Percentiles rank a stretch among this genome's conserved stretches.
phyloP scores from a whole-genome alignment of 2,888 invertebrate species.

The Altica lythri region DNA sequence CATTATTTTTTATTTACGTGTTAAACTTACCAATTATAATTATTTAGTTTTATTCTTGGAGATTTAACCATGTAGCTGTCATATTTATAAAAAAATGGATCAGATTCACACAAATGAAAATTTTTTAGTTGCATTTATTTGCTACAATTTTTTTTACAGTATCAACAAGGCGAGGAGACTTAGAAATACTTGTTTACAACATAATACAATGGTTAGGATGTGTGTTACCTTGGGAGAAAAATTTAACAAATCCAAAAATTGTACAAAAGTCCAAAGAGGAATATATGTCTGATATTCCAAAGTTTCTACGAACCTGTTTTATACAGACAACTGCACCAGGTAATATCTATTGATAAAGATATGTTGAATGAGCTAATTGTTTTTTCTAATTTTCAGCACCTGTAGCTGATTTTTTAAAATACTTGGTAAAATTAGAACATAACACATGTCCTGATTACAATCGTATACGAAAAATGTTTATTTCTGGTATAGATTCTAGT shows the following conservation, averaged over 20 bases:
- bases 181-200: constrained; percentile 94
- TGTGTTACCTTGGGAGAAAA: constrained; percentile 82
- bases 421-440: constrained; percentile 70
- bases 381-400: constrained; percentile 59
- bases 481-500: constrained; percentile 65
- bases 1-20: no score
- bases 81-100: no score
- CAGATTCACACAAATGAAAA: no score
- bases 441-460: constrained; percentile 76
- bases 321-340: constrained; percentile 36
- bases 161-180: constrained; percentile 85
- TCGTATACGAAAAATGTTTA: constrained; percentile 70
- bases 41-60: no score
- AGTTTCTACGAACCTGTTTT: constrained; percentile 40
- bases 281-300: constrained; percentile 60
- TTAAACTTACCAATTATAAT: no score
- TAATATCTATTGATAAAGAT: constrained; percentile 26
- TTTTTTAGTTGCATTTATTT: no score
- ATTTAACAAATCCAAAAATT: constrained; percentile 63
- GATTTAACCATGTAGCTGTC: no score
- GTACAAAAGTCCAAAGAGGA: constrained; percentile 74
- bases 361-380: neutral
- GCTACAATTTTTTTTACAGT: no score
- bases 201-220: constrained; percentile 89
- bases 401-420: constrained; percentile 68